Evolutionary conservation across 2,888 invertebrate species (phyloP).

Genomic region (Lydus trimaculatus): DNA sequence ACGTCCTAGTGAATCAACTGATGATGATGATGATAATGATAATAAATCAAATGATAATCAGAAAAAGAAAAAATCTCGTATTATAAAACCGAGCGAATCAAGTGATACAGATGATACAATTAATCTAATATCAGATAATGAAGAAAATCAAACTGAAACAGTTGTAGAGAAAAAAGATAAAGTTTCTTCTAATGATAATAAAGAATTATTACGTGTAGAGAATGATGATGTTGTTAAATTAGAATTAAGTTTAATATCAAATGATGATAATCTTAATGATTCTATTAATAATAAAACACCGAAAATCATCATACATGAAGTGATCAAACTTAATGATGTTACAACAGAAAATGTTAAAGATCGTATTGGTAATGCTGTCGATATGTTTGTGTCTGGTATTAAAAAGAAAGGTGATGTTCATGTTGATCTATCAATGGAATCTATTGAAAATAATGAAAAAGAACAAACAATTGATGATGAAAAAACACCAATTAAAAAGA

Average conservation of each 20-base stretch:
- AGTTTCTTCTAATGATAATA: not conserved
- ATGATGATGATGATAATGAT: constrained; percentile 6
- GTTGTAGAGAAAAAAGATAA: not conserved
- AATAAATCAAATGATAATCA: not conserved
- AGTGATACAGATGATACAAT: not conserved
- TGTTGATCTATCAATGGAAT: constrained; percentile 50
- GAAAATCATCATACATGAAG: constrained; percentile 53
- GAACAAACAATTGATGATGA: not conserved
- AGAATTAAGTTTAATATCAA: not conserved
- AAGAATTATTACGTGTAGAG: not conserved
- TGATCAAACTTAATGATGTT: constrained; percentile 46
- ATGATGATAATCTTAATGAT: not conserved
- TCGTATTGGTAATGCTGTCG: constrained; percentile 47
- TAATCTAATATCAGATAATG: not conserved
- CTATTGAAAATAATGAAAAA: constrained; percentile 17
- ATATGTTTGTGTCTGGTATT: constrained; percentile 47
- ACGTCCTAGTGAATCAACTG: constrained; percentile 17
- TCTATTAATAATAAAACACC: constrained; percentile 18
- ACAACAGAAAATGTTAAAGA: constrained; percentile 44
- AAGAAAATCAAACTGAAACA: not conserved
- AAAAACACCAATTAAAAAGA: not conserved
- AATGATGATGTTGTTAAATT: constrained; percentile 2
- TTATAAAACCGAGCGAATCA: not conserved
- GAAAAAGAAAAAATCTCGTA: constrained; percentile 8
- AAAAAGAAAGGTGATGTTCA: constrained; percentile 42